Evolutionary conservation across 2,113 vertebrate genomes (phyloP), one percentile per base, ranked within the genome.

Genomic region (Vulpes lagopus): DNA sequence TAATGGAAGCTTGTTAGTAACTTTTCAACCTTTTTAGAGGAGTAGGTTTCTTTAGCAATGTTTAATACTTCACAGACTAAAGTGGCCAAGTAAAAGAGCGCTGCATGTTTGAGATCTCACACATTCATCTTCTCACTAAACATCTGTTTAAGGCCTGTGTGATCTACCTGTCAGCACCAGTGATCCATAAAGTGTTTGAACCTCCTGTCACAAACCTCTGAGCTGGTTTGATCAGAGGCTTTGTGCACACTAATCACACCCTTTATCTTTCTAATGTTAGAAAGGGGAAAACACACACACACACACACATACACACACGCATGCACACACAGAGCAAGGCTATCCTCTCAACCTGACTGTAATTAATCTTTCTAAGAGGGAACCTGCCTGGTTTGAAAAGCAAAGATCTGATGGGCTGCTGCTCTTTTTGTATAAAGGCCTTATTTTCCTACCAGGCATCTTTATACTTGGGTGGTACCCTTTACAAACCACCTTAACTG

Each of bases 101-200:
- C 96, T 95, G 96, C 76, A 14, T 32, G 94, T 98, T 85, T 98
- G 98, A 98, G 97, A 98, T 98, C 95, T 95, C 98, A 97, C 74
- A 84, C 98, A 98, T 98, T 98, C 98, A 98, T 98, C 98, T 98
- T 98, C 97, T 96, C 88, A 86, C 98, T 98, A 99, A 99, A 99
- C 98, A 99, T 98, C 98, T 99, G 98, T 98, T 98, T 99, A 98
- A 99, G 97, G 98, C 98, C 97, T 96, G 97, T 99, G 98, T 99
- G 99, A 98, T 98, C 98, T 98, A 98, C 98, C 98, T 98, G 98
- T 99, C 98, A 98, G 98, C 98, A 97, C 93, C 95, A 98, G 97
- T 97, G 98, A 99, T 98, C 98, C 98, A 97, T 95, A 96, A 98
- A 98, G 98, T 98, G 98, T 98, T 98, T 98, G 98, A 99, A 99